These are phyloP conservation scores for Chloroclysta siterata DNA, from an alignment of 2,888 invertebrate species.

Conservation along the genomic window DNA sequence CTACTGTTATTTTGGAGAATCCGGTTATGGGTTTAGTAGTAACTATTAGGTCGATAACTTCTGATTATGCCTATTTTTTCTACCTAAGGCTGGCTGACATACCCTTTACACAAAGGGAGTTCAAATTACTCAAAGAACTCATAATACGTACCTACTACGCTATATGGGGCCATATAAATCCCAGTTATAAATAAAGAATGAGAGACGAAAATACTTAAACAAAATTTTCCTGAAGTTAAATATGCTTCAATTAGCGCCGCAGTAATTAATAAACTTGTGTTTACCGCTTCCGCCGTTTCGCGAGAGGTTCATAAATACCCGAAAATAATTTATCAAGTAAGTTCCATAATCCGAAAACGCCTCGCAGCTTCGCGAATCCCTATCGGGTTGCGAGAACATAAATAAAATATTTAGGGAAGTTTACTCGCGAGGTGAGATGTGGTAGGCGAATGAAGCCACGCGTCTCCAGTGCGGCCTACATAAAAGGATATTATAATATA, in stretches of 20 bases:
- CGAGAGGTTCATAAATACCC: constrained; percentile 43
- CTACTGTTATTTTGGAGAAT: too few relatives aligned
- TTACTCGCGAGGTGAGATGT: constrained; percentile 32
- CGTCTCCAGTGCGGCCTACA: constrained; percentile 33
- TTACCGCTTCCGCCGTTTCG: constrained; percentile 37
- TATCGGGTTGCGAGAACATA: constrained; percentile 35
- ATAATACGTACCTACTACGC: too few relatives aligned
- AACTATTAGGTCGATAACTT: too few relatives aligned
- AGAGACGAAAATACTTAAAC: constrained; percentile 32
- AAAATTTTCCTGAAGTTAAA: constrained; percentile 23
- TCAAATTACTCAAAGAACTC: too few relatives aligned
- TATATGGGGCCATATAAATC: too few relatives aligned
- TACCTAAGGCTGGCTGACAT: too few relatives aligned
- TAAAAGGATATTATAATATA: too few relatives aligned
- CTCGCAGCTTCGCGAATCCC: constrained; percentile 34
- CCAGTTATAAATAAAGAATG: too few relatives aligned
- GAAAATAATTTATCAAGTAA: constrained; percentile 41
- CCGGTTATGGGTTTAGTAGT: too few relatives aligned
- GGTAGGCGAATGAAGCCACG: constrained; percentile 19
- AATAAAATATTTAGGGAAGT: constrained; percentile 41
- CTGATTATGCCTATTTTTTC: too few relatives aligned
- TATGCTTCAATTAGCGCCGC: constrained; percentile 38
- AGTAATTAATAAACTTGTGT: constrained; percentile 44
- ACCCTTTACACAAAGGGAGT: too few relatives aligned
- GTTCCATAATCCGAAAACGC: constrained; percentile 38